Evolutionary conservation across 1,140 invertebrate species (phyloP), one percentile per base, ranked within the genome.

Genomic region (Leptoteleia sp.): DNA sequence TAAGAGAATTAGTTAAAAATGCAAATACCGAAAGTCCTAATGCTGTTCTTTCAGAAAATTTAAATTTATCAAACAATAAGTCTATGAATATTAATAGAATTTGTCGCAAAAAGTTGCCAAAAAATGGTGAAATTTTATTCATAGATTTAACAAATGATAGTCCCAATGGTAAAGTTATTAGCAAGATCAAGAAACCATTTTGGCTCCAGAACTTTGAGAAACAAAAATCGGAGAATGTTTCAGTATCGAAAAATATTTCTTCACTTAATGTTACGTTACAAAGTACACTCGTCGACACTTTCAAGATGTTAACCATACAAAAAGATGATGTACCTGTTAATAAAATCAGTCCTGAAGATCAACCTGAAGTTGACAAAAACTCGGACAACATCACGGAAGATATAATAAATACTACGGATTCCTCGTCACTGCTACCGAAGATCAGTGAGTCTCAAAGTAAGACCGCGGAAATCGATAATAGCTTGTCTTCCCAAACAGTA

Each of bases 61-160:
- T n/a, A 48, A 13, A 37, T n/a, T 55, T 29, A 25, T 19, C 13
- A 0, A 11, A 13, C 0, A 50, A 4, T 12, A 68, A 57, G 31
- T 16, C 27, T 9, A 7, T 9, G 7, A 55, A 48, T 25, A n/a
- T 40, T 13, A 50, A 40, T 29, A 48, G 9, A 33, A 17, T 50
- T 11, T 11, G 9, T 13, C 19, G 9, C 4, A 71, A 71, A 38
- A 62, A 54, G 29, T 48, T 42, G 9, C 16, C 17, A 12, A 43
- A 45, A 61, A 62, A 62, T 1, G 42, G 40, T 25, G 68, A 62
- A 7, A 62, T 62, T 47, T 62, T 72, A 13, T 62, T 62, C 1
- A 72, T 72, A 50, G 68, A 72, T 55, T 62, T 72, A 43, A 72
- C 68, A 0, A 33, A 55, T 8, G 48, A 55, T 16, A 45, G 0